Percentiles rank a stretch among this genome's conserved stretches.
These are phyloP conservation scores for Sweltsa coloradensis DNA, from an alignment of 1,140 invertebrate genomes.

Conservation along the genomic window DNA sequence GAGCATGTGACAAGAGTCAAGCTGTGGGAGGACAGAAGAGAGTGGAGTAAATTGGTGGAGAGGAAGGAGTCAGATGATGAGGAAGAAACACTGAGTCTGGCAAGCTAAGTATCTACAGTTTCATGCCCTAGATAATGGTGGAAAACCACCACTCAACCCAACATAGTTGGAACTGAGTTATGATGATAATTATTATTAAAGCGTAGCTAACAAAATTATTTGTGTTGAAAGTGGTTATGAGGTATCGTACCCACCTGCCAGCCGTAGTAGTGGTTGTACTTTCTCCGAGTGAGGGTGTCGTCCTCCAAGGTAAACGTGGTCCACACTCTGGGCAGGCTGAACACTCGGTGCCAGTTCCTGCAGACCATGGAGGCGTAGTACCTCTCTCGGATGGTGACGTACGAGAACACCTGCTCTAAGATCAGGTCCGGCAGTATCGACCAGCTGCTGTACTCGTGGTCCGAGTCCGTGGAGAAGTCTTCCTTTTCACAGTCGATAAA, in stretches of 20 bases:
- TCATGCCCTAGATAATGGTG: no score
- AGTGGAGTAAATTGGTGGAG: no score
- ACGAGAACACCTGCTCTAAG: constrained; percentile 62
- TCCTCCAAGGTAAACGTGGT: constrained; percentile 58
- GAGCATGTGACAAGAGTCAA: no score
- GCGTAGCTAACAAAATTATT: no score
- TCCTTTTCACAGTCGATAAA: constrained; percentile 42
- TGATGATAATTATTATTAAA: no score
- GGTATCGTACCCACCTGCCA: constrained; percentile 48
- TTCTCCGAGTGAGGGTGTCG: constrained; percentile 54
- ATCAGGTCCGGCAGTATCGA: constrained; percentile 57
- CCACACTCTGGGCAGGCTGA: constrained; percentile 64
- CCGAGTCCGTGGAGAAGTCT: constrained; percentile 25
- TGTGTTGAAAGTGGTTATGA: no score
- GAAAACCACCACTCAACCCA: no score
- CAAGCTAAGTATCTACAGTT: no score
- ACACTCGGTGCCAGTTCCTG: constrained; percentile 52
- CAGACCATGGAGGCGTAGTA: constrained; percentile 67
- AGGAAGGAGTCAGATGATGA: no score
- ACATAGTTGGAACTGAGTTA: no score
- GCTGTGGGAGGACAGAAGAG: no score
- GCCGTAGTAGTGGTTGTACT: constrained; percentile 72
- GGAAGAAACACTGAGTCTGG: no score
- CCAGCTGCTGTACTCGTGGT: constrained; percentile 45
- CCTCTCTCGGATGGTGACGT: constrained; percentile 51